These are phyloP conservation scores for Erebia epiphron DNA, from an alignment of 2,888 invertebrate genomes.

Conservation along the genomic window DNA sequence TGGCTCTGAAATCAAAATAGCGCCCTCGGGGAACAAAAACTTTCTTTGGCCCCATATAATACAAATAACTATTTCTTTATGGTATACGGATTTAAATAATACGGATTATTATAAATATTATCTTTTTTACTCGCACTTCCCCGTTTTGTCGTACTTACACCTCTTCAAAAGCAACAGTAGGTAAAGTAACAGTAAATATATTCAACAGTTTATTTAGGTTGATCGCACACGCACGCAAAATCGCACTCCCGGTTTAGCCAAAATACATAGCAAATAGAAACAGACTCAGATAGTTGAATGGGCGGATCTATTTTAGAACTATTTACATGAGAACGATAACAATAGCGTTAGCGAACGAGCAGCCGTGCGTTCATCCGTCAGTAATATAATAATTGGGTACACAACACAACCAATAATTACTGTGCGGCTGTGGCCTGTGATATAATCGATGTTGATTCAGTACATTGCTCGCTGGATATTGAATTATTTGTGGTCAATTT, in stretches of 20 bases:
- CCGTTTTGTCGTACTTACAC: neutral
- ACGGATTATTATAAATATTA: neutral
- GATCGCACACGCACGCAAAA: too few relatives aligned
- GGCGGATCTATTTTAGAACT: neutral
- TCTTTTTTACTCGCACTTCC: neutral
- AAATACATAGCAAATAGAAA: neutral
- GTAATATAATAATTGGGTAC: slow-evolving; percentile 28
- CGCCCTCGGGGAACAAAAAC: too few relatives aligned
- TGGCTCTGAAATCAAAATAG: too few relatives aligned
- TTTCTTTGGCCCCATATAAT: too few relatives aligned
- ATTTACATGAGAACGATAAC: slow-evolving; percentile 15
- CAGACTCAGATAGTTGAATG: neutral
- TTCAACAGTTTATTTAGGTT: too few relatives aligned
- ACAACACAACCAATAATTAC: slow-evolving; percentile 38
- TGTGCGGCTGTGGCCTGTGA: slow-evolving; percentile 30
- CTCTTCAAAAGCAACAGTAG: too few relatives aligned
- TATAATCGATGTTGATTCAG: slow-evolving; percentile 34
- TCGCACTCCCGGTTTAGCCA: too few relatives aligned
- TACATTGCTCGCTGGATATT: slow-evolving; percentile 8
- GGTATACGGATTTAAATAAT: neutral
- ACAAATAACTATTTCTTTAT: too few relatives aligned
- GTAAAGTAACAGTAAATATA: too few relatives aligned
- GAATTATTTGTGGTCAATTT: slow-evolving; percentile 17
- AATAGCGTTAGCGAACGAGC: slow-evolving; percentile 22
- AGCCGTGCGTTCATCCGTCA: slow-evolving; percentile 29